These are phyloP conservation scores for Ditylenchus dipsaci DNA, from an alignment of 1,140 invertebrate species.

Conservation along the genomic window DNA sequence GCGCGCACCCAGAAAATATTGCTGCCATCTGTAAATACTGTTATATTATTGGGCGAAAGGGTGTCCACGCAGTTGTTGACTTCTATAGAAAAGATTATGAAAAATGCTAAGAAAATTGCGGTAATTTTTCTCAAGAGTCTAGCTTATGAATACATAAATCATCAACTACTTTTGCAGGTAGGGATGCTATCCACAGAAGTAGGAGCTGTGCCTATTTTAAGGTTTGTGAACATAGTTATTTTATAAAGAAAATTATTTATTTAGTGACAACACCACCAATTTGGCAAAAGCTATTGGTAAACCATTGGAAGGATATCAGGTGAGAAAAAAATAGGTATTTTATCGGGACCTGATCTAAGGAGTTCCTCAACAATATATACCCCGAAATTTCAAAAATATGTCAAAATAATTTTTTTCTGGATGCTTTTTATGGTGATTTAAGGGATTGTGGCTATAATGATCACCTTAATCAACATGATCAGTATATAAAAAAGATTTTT, in stretches of 20 bases:
- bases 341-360: no score
- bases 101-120: conserved; percentile 53
- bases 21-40: conserved; percentile 48
- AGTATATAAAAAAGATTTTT: no score
- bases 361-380: no score
- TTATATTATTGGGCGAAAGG: conserved; percentile 52
- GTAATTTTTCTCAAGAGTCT: conserved; percentile 27
- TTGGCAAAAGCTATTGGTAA: conserved; percentile 46
- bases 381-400: no score
- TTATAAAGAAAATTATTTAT: no score
- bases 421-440: no score
- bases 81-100: conserved; percentile 43
- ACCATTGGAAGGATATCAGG: conserved; percentile 51
- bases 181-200: conserved; percentile 55
- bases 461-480: no score
- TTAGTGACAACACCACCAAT: conserved; percentile 54
- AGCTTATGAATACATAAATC: no score
- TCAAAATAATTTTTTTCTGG: no score
- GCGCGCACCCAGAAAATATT: conserved; percentile 33
- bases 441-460: no score
- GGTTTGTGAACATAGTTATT: no score
- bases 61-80: conserved; percentile 48
- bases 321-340: neutral
- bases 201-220: conserved; percentile 48
- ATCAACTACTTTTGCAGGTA: conserved; percentile 32